These are phyloP conservation scores for Dinoponera quadriceps DNA, from an alignment of 1,140 invertebrate genomes.

Conservation along the genomic window DNA sequence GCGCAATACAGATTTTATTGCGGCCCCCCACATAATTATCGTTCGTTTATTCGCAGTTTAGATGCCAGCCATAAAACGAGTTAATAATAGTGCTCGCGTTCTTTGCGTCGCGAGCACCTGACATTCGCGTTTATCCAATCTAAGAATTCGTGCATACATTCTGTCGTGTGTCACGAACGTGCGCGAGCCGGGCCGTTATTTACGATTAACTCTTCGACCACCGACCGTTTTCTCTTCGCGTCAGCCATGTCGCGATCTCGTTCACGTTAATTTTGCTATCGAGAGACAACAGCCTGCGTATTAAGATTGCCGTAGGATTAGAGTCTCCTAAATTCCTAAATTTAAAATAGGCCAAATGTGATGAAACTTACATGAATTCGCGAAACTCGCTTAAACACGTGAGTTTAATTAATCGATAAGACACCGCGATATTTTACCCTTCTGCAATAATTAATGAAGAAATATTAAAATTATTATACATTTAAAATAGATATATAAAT, in stretches of 20 bases:
- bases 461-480: too few relatives aligned
- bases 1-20: slow-evolving; percentile 32
- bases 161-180: slow-evolving; percentile 60
- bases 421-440: too few relatives aligned
- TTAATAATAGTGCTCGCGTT: slow-evolving; percentile 53
- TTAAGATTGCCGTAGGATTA: not conserved
- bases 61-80: slow-evolving; percentile 49
- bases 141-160: slow-evolving; percentile 62
- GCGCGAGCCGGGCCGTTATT: slow-evolving; percentile 48
- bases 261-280: not conserved
- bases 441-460: too few relatives aligned
- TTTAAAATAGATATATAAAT: too few relatives aligned
- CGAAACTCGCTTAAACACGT: not conserved
- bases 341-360: not conserved
- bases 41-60: slow-evolving; percentile 59
- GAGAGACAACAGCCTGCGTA: slow-evolving; percentile 16
- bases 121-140: slow-evolving; percentile 61
- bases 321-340: not conserved
- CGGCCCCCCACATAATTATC: slow-evolving; percentile 43
- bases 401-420: too few relatives aligned
- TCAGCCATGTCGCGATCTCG: slow-evolving; percentile 25
- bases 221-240: slow-evolving; percentile 55
- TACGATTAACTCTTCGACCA: slow-evolving; percentile 58
- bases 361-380: not conserved
- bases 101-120: slow-evolving; percentile 37